Evolutionary conservation across 2,113 vertebrate genomes (phyloP).

Genomic region (Alethe diademata): DNA sequence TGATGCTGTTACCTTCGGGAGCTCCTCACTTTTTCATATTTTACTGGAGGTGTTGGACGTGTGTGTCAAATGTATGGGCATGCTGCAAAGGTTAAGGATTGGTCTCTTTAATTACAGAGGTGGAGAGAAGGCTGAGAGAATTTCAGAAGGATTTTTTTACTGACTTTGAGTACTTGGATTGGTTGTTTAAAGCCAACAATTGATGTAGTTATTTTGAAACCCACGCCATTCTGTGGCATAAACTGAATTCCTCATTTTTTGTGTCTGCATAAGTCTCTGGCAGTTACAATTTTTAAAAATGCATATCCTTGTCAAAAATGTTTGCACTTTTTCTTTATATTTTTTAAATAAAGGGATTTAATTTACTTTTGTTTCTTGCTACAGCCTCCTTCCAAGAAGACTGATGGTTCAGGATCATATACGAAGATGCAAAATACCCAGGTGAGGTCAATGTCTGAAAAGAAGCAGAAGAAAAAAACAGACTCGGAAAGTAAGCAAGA

Average conservation of each 20-base stretch:
- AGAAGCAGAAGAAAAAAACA: conserved; percentile 82
- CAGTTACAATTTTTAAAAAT: neutral
- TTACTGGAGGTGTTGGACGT: neutral
- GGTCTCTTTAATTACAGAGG: neutral
- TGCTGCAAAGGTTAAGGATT: neutral
- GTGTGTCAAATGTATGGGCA: neutral
- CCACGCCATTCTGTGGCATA: conserved; percentile 34
- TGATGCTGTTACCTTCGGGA: neutral
- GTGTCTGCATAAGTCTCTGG: neutral
- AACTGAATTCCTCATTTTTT: conserved; percentile 26
- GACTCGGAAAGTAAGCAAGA: conserved; percentile 96
- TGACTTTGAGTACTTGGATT: neutral
- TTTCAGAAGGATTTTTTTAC: neutral
- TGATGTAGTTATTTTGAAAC: conserved; percentile 25
- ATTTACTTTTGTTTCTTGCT: conserved; percentile 17
- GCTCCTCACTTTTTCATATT: neutral
- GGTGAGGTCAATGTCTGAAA: conserved; percentile 87
- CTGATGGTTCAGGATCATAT: conserved; percentile 88
- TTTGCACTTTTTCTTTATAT: neutral
- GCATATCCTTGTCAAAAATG: neutral
- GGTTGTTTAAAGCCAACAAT: conserved; percentile 32
- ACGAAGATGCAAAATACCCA: conserved; percentile 89
- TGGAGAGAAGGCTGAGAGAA: conserved; percentile 6
- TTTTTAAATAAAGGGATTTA: neutral
- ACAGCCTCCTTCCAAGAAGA: conserved; percentile 88